Base-by-base conservation (phyloP, 2,888 invertebrate genomes). In the Agriopis aurantiaria region DNA sequence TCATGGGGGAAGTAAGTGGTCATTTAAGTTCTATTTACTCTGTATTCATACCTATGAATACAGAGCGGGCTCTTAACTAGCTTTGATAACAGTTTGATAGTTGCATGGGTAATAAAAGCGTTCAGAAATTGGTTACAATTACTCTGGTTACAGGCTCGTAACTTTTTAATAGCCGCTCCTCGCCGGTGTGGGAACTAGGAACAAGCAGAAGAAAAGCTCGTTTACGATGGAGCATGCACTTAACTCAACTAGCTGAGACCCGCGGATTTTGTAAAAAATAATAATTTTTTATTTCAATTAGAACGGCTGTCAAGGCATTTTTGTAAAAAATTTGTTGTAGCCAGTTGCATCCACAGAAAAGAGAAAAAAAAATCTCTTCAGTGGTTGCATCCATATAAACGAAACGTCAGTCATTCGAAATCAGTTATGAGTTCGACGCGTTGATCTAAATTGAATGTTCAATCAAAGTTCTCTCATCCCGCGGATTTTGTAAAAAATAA, bases 81-180 rank as follows among this genome's bases (percentile, higher is more conserved):
- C 75, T 82, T 70, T 89, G 88, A 91, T 90, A 92, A 90, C 88
- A 85, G 88, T 89, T 90, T 89, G 87, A 88, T 90, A 89, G 89
- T 88, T 88, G 89, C 86, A 88, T 84, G 89, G 86, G 88, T 92
- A 91, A 91, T 91, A 92, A 92, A 91, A 90, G 88, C 87, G 85
- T 86, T 88, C 82, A 84, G 82, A 91, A 92, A 92, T 92, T 92
- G 92, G 89, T 89, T 82, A 89, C 92, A 92, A 93, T 93, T 92
- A 93, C 86, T 84, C 81, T 87, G 88, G 85, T 89, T 90, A 91
- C 88, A 82, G 88, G 84, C 82, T 91, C 89, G 92, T 91, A 92
- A 91, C 92, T 85, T 88, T 91, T 91, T 92, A 92, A 92, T 92
- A 88, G 88, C 82, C 80, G 83, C 83, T 81, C 85, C 84, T 87